Evolutionary conservation across 2,888 invertebrate species (phyloP), one percentile per base, ranked within the genome.

Genomic region (Sympetrum striolatum): DNA sequence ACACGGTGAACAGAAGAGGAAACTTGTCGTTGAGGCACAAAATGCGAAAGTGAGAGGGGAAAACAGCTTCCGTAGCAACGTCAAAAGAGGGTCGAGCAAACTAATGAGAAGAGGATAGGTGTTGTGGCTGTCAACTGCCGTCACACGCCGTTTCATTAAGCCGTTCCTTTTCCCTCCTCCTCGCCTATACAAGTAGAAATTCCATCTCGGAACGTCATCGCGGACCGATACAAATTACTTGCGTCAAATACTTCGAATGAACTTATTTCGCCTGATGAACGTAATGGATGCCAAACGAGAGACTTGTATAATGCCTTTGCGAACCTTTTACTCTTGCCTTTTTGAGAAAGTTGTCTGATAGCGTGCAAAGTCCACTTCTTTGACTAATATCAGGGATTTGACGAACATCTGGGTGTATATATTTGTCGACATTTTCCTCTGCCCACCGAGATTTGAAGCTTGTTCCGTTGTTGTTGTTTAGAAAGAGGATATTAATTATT

Each of bases 81-180:
- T 73, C 73, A 73, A 81, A 81, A 44, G 81, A 48, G 48, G 44
- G 22, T 39, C 37, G 39, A 39, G 37, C 39, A 25, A 44, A 81
- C 81, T 48, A 81, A 81, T 81, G 48, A 81, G 81, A 6, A 48
- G 81, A 48, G 81, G 48, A 48, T 44, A 48, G 81, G 44, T 48
- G 81, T 48, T 81, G 81, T 81, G 81, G 48, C 81, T 81, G 81
- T 81, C 81, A 81, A 44, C 81, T 48, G 22, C 81, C 81, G 81
- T 81, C 81, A 81, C 48, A 39, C 73, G 39, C 39, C 73, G 81
- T 90, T 64, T 90, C 79, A 79, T 44, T 44, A 79, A 37, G 39
- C 79, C 37, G 31, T 39, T 64, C 25, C 48, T 12, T 37, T 73
- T n/a, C n/a, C 86, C 25, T 15, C 39, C 18, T 37, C 5, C 31